Evolutionary conservation across 1,140 invertebrate genomes (phyloP).

Genomic region (Rhopalosiphum padi): DNA sequence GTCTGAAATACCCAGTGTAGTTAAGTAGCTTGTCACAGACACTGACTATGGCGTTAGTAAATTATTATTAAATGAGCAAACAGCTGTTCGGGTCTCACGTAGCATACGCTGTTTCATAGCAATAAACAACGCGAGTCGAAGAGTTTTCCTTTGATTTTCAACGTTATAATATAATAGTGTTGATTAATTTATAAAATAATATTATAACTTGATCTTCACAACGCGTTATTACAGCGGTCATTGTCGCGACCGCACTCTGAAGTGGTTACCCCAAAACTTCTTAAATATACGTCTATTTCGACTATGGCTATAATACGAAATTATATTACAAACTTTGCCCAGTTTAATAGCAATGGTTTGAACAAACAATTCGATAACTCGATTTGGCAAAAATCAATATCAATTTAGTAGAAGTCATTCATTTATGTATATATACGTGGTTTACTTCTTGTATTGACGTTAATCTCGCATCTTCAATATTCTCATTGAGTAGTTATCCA

Average conservation of each 20-base stretch:
- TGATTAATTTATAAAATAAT: background rate
- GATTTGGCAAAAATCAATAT: conserved; percentile 36
- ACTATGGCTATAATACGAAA: background rate
- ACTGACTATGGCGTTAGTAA: background rate
- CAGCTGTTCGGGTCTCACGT: no score
- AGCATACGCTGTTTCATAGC: background rate
- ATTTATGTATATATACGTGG: background rate
- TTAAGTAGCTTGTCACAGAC: background rate
- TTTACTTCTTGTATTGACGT: background rate
- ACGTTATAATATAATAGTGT: background rate
- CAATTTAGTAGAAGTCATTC: conserved; percentile 13
- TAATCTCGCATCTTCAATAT: conserved; percentile 5
- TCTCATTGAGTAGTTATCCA: background rate
- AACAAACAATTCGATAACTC: conserved; percentile 6
- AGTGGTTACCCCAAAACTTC: background rate
- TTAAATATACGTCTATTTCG: background rate
- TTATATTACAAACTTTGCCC: background rate
- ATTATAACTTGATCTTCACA: background rate
- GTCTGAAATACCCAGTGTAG: background rate
- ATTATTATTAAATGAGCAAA: no score
- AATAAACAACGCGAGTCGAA: background rate
- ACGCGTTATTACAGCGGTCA: background rate
- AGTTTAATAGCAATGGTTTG: conserved; percentile 9
- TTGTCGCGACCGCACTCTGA: background rate
- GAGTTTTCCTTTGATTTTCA: no score